Base-by-base conservation (phyloP, 2,797 vertebrate species). In the Petrocephalus schoutedeni region DNA sequence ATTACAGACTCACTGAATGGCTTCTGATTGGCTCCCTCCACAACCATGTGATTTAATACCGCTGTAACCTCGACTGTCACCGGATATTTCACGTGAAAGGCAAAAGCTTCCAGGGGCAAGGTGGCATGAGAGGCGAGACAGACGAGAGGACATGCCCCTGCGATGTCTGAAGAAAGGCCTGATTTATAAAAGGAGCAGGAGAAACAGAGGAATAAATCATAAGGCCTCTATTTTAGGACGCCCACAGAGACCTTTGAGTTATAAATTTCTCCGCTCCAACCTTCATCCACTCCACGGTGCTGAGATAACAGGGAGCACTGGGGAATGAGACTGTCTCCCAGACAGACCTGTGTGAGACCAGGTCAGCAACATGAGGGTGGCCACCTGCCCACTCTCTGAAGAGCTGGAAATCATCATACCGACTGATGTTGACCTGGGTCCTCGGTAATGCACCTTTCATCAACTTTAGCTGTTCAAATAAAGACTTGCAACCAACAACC, bases 401-500 rank as follows among this genome's bases (percentile, higher is more conserved):
- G 74, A n/a, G 41, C 74, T 41, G 74, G 19, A 80, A 80, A 41
- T 80, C 74, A 49, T n/a, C 32, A 49, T 8, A 80, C 19, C 36
- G 19, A 80, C 74, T 49, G 32, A 12, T 45, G 32, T 77, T 45
- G 71, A 77, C 36, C 36, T 8, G 36, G 14, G 71, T 77, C 74
- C 9, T 41, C 12, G 14, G 19, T 10, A 49, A 80, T 49, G 45
- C 32, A 80, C 7, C 41, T n/a, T 80, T 49, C 14, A 80, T 80
- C 74, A 80, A 49, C 74, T 80, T 45, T 80, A 49, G 74, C 74
- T 80, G 16, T 80, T 49, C 74, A 80, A 80, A 80, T 80, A 80
- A 80, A 49, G 41, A 49, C 74, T 49, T 4, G 41, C 7, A 19
- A 80, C 74, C 19, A 80, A 80, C 32, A 80, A 80, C 45, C 74